phyloP scores from a whole-genome alignment of 2,888 invertebrate species.

The Endomychus coccineus region DNA sequence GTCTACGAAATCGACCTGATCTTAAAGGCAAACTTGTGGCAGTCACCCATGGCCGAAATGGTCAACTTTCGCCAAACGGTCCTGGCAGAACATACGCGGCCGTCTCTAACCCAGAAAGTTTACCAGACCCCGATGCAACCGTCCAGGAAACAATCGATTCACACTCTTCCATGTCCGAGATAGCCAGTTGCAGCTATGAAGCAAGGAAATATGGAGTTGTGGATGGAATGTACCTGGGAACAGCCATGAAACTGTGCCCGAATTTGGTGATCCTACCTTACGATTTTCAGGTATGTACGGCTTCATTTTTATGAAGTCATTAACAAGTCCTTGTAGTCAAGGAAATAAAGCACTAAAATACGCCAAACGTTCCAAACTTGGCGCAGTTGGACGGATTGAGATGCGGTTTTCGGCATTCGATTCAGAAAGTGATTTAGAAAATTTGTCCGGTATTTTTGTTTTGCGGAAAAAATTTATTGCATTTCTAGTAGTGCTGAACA shows the following conservation, averaged over 20 bases:
- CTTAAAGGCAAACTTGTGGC: conserved; percentile 76
- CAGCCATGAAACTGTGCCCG: conserved; percentile 77
- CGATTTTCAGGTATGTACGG: conserved; percentile 66
- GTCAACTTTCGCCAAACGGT: conserved; percentile 24
- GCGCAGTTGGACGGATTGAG: no score
- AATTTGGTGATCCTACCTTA: conserved; percentile 77
- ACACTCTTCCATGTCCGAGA: conserved; percentile 78
- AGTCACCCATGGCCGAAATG: conserved; percentile 74
- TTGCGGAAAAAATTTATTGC: no score
- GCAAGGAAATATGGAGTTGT: conserved; percentile 80
- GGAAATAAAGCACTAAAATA: no score
- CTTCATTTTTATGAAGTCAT: conserved; percentile 6
- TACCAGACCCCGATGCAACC: conserved; percentile 24
- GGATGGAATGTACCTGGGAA: conserved; percentile 91
- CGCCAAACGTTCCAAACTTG: no score
- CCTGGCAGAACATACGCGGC: conserved; percentile 11
- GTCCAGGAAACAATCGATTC: conserved; percentile 42
- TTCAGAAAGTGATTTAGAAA: no score
- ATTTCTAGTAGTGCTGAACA: conserved; percentile 15
- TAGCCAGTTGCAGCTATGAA: conserved; percentile 96
- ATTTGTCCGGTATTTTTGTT: no score
- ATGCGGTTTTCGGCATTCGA: no score
- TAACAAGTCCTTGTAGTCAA: no score
- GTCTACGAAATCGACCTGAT: conserved; percentile 71
- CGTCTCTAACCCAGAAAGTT: conserved; percentile 51